Percentiles rank a stretch among this genome's conserved stretches.
Evolutionary conservation across 2,113 vertebrate genomes (phyloP).

Genomic region (Alethe diademata): DNA sequence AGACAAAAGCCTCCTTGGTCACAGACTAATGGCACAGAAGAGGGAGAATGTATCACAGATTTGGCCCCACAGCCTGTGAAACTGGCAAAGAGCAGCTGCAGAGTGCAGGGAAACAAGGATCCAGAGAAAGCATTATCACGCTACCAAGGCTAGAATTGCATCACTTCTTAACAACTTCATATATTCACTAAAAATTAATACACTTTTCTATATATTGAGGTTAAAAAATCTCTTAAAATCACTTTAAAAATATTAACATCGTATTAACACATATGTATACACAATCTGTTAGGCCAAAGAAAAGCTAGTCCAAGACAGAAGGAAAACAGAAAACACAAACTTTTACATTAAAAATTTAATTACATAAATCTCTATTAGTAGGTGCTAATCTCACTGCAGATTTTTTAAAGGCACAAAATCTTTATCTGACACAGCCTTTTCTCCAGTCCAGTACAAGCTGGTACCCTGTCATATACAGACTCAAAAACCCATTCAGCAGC

Average conservation of each 20-base stretch:
- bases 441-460: not conserved
- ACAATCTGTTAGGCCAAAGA: not conserved
- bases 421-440: not conserved
- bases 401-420: not conserved
- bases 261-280: not conserved
- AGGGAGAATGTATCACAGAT: not conserved
- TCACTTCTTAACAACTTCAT: not conserved
- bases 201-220: not conserved
- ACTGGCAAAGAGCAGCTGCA: accelerated
- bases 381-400: not conserved
- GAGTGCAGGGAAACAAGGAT: not conserved
- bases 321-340: not conserved
- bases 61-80: not conserved
- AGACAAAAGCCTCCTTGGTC: not conserved
- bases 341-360: not conserved
- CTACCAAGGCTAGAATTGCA: accelerated
- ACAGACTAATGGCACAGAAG: not conserved
- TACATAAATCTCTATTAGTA: not conserved
- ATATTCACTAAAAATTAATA: not conserved
- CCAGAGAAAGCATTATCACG: not conserved
- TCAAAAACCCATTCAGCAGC: not conserved
- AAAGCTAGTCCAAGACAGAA: not conserved
- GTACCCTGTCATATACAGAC: not conserved
- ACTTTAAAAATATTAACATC: not conserved
- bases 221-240: not conserved